phyloP scores from a whole-genome alignment of 2,113 vertebrate genomes.

The Pluvialis apricaria region DNA sequence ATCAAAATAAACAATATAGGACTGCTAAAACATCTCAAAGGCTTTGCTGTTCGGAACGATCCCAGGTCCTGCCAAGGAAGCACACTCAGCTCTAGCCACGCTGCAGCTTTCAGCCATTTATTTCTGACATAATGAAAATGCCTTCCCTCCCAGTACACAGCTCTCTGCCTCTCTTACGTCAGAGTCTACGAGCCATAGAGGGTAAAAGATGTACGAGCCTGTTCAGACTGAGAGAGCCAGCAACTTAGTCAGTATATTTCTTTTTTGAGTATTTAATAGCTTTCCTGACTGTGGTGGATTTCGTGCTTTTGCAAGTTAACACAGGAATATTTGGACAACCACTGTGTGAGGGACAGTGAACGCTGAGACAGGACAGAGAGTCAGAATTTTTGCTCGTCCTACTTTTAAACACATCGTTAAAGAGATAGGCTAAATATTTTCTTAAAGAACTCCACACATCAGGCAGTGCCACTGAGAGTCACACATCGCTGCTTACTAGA shows the following conservation, averaged over 20 bases:
- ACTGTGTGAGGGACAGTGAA: background rate
- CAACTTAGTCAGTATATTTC: background rate
- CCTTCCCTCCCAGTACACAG: background rate
- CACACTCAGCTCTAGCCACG: background rate
- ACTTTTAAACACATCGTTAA: background rate
- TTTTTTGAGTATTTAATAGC: slow-evolving; percentile 19
- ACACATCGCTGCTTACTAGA: background rate
- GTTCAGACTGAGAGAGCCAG: background rate
- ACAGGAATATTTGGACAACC: background rate
- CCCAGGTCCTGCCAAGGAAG: background rate
- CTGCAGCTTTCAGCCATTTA: background rate
- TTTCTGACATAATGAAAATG: background rate
- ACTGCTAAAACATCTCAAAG: slow-evolving; percentile 2
- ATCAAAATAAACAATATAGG: slow-evolving; percentile 42
- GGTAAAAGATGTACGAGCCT: background rate
- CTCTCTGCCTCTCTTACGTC: background rate
- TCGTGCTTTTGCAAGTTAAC: background rate
- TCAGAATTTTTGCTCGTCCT: background rate
- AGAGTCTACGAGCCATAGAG: background rate
- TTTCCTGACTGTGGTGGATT: background rate
- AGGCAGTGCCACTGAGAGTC: background rate
- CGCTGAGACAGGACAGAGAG: background rate
- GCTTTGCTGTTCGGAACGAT: background rate
- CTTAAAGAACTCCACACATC: background rate
- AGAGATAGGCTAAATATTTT: background rate